A percentile compares a stretch with the other conserved stretches of the same genome.
Conservation (phyloP, 2,888 invertebrate genomes). For the Masnerella sp. region DNA sequence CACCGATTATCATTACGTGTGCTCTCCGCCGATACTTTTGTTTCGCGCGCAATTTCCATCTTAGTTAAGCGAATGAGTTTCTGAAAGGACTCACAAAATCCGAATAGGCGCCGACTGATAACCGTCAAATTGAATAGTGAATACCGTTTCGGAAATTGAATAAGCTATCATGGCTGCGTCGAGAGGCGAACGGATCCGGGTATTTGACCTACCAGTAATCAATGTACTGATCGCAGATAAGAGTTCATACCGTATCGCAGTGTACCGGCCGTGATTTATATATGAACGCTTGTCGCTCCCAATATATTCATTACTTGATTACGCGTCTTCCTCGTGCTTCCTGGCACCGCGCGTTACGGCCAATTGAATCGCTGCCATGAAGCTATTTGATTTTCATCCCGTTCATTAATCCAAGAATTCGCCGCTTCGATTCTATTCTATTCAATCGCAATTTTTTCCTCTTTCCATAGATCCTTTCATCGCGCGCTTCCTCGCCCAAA, state of each 20-base stretch:
- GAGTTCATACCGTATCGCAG: conserved; percentile 69
- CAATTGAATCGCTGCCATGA: conserved; percentile 41
- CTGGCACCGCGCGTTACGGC: conserved; percentile 18
- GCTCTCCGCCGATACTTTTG: neutral
- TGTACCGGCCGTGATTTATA: conserved; percentile 71
- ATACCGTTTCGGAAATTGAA: conserved; percentile 76
- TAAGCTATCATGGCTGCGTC: conserved; percentile 71
- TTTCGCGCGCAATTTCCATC: conserved; percentile 26
- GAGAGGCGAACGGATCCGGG: conserved; percentile 68
- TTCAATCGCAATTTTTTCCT: neutral
- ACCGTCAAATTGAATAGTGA: conserved; percentile 74
- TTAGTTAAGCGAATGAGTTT: conserved; percentile 55
- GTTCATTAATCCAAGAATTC: conserved; percentile 17
- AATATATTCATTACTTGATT: conserved; percentile 74
- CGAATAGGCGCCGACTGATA: conserved; percentile 70
- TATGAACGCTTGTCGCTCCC: conserved; percentile 69
- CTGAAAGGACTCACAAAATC: conserved; percentile 65
- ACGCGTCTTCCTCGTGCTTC: conserved; percentile 60
- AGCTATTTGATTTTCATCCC: conserved; percentile 28
- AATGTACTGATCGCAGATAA: conserved; percentile 76
- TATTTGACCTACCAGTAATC: conserved; percentile 75
- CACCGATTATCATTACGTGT: too few relatives aligned
- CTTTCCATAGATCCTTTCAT: too few relatives aligned
- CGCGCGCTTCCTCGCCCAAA: too few relatives aligned
- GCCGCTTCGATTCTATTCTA: neutral